phyloP scores from a whole-genome alignment of 2,113 vertebrate species.

The Antechinus stuartii region DNA sequence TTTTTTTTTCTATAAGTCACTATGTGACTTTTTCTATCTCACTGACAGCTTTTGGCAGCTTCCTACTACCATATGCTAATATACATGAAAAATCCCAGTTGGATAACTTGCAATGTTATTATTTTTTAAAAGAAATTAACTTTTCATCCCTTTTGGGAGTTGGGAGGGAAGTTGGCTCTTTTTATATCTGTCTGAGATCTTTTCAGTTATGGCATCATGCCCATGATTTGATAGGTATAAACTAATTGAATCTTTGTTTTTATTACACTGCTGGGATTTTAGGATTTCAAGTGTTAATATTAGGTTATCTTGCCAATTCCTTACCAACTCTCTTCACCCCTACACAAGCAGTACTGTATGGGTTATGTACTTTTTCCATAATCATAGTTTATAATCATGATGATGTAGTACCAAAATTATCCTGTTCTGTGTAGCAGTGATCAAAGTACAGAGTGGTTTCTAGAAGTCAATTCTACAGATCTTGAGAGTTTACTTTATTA shows the following conservation, averaged over 20 bases:
- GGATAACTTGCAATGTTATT: background rate
- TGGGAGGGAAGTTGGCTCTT: background rate
- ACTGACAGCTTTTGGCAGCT: background rate
- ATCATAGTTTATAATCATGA: background rate
- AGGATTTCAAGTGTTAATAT: background rate
- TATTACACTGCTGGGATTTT: background rate
- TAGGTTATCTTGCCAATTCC: background rate
- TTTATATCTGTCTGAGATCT: background rate
- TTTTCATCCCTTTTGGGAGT: background rate
- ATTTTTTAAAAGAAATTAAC: background rate
- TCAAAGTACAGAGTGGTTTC: background rate
- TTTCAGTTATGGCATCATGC: background rate
- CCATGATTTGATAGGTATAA: background rate
- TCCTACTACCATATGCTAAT: background rate
- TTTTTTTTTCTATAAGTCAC: background rate
- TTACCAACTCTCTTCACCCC: background rate
- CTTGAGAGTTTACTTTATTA: background rate
- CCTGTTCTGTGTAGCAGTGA: background rate
- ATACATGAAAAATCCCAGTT: background rate
- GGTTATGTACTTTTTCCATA: background rate
- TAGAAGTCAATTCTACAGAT: background rate
- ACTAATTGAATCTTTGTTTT: background rate
- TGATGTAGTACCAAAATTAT: background rate
- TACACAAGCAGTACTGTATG: background rate
- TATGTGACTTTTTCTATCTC: background rate